phyloP scores from a whole-genome alignment of 2,113 vertebrate genomes.

The Physeter macrocephalus region DNA sequence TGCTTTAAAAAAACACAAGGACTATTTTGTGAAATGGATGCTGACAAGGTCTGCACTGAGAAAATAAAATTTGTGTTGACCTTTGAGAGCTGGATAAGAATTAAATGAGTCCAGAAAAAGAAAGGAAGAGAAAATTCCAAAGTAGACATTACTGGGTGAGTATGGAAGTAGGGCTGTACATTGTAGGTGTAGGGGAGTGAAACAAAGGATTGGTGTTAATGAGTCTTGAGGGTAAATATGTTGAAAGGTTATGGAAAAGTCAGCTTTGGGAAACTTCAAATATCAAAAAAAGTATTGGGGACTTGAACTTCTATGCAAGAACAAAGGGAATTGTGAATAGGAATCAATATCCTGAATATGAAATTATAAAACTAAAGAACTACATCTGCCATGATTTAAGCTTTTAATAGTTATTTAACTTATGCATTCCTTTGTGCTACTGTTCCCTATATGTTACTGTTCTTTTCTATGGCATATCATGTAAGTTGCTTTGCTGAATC shows the following conservation, averaged over 20 bases:
- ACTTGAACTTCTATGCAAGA: background rate
- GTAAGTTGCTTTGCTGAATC: background rate
- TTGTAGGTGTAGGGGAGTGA: background rate
- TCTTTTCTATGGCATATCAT: background rate
- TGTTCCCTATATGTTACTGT: background rate
- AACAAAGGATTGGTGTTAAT: background rate
- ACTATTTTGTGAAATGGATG: background rate
- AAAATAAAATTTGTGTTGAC: background rate
- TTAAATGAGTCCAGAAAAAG: background rate
- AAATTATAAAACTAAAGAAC: background rate
- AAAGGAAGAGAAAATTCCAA: background rate
- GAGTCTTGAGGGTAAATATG: background rate
- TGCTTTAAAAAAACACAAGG: background rate
- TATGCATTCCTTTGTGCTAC: background rate
- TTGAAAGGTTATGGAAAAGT: background rate
- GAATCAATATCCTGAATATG: background rate
- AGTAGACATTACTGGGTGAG: background rate
- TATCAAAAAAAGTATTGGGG: background rate
- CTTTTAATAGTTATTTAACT: background rate
- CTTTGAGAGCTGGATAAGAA: background rate
- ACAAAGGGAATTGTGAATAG: background rate
- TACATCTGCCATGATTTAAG: background rate
- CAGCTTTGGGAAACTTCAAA: background rate
- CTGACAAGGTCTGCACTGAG: background rate
- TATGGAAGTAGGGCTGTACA: background rate